Conservation (phyloP, 2,888 invertebrate genomes). For the Andricus quercusramuli region DNA sequence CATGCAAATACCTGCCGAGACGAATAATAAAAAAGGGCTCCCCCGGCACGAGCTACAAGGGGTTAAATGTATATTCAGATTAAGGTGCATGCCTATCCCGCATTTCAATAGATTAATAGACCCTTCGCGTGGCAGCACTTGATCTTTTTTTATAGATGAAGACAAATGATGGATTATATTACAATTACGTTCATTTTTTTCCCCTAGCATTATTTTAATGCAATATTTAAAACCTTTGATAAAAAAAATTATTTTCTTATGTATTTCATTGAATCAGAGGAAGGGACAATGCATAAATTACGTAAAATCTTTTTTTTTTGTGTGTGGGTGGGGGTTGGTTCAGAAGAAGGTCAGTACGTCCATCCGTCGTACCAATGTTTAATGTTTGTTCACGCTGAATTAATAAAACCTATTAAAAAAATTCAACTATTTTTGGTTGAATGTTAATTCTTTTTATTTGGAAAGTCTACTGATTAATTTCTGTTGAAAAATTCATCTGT, state of each 20-base stretch:
- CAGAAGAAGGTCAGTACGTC: too few species aligned
- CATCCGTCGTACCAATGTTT: too few species aligned
- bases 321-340: too few species aligned
- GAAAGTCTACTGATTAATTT: too few species aligned
- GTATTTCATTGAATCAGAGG: too few species aligned
- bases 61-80: conserved; percentile 75
- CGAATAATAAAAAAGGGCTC: conserved; percentile 68
- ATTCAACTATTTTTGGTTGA: conserved; percentile 31
- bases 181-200: neutral
- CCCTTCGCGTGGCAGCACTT: conserved; percentile 61
- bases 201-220: neutral
- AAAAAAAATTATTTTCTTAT: too few species aligned
- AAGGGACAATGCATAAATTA: too few species aligned
- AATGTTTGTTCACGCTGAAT: too few species aligned
- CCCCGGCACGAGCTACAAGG: conserved; percentile 61
- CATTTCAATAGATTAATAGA: conserved; percentile 59
- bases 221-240: neutral
- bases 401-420: too few species aligned
- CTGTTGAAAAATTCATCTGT: too few species aligned
- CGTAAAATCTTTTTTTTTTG: too few species aligned
- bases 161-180: conserved; percentile 46
- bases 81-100: conserved; percentile 60
- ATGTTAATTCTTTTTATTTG: too few species aligned
- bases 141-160: conserved; percentile 51
- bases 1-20: conserved; percentile 72